Conservation (phyloP, 1,140 invertebrate genomes). For the Ceratina australensis region DNA sequence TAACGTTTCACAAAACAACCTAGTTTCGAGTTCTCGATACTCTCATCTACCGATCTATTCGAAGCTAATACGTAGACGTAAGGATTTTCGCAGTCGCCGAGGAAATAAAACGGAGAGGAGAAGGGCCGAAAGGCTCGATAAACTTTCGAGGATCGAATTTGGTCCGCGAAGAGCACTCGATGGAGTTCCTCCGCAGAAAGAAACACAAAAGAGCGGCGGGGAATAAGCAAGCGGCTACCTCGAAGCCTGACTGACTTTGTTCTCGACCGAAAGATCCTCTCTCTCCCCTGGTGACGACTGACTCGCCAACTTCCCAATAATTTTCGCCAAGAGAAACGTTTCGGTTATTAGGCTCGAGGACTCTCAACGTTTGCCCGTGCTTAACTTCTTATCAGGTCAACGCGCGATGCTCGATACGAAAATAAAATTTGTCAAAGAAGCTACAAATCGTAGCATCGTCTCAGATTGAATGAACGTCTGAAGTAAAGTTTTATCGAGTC, state of each 20-base stretch:
- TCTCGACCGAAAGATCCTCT: background rate
- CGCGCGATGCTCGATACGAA: too few relatives aligned
- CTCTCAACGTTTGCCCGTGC: too few relatives aligned
- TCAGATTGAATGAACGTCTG: too few relatives aligned
- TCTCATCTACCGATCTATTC: slow-evolving; percentile 4
- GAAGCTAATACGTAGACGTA: slow-evolving; percentile 23
- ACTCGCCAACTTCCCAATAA: background rate
- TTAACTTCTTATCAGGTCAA: too few relatives aligned
- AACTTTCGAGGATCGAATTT: slow-evolving; percentile 31
- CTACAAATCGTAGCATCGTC: too few relatives aligned
- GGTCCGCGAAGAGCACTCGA: background rate
- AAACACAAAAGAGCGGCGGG: background rate
- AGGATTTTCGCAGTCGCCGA: background rate
- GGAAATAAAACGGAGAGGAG: background rate
- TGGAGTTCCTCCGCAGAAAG: background rate
- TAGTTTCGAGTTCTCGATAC: slow-evolving; percentile 14
- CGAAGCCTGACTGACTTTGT: background rate
- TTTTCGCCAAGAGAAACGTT: background rate
- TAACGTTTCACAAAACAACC: background rate
- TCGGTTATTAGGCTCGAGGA: background rate
- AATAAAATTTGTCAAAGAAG: too few relatives aligned
- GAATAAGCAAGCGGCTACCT: background rate
- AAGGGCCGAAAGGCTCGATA: slow-evolving; percentile 13
- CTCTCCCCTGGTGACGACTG: background rate
- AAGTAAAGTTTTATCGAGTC: too few relatives aligned